phyloP scores from a whole-genome alignment of 2,113 vertebrate genomes.

The Gnathonemus longibarbis region DNA sequence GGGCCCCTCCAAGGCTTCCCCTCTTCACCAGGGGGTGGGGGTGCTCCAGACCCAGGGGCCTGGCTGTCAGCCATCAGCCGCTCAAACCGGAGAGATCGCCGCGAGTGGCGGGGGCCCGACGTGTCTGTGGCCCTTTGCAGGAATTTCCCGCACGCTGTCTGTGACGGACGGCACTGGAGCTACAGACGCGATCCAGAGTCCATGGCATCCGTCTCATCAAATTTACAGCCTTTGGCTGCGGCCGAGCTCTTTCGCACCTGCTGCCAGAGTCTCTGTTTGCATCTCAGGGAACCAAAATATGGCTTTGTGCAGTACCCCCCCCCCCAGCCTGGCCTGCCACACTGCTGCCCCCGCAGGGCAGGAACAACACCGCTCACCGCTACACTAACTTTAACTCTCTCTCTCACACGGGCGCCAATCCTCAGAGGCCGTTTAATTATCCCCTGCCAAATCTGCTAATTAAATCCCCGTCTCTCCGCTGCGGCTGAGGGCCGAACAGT shows the following conservation, averaged over 20 bases:
- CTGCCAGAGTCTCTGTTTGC: background rate
- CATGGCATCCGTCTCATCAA: background rate
- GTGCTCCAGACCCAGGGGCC: background rate
- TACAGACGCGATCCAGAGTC: background rate
- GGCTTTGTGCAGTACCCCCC: background rate
- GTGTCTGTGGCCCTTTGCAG: background rate
- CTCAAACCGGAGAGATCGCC: background rate
- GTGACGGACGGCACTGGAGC: background rate
- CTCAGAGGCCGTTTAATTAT: background rate
- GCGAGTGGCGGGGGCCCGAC: background rate
- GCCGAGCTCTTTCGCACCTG: background rate
- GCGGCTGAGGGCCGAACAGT: background rate
- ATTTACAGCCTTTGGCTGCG: background rate
- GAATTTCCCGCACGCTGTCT: background rate
- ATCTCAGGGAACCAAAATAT: background rate
- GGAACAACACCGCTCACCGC: background rate
- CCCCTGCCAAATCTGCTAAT: background rate
- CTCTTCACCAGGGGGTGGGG: background rate
- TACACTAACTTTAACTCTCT: background rate
- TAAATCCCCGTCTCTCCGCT: background rate
- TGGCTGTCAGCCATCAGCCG: background rate
- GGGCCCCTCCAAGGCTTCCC: background rate
- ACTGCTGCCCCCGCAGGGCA: background rate
- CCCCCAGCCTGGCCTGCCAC: background rate
- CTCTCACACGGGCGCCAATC: background rate